These are phyloP conservation scores for Daubentonia madagascariensis DNA, from an alignment of 2,113 vertebrate genomes.

Conservation along the genomic window DNA sequence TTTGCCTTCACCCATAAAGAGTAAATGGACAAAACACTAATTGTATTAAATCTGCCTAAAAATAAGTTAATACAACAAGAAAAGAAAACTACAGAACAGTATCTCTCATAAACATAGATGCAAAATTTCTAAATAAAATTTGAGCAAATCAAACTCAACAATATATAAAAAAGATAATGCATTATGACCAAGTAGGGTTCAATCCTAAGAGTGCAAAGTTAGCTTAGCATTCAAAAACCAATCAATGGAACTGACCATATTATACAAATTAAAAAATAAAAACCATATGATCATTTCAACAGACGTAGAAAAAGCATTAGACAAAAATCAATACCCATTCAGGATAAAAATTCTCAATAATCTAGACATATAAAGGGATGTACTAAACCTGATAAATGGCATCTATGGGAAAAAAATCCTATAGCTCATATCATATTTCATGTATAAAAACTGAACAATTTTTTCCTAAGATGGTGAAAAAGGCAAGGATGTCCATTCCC, in stretches of 20 bases:
- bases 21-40: neutral
- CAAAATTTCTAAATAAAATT: neutral
- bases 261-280: neutral
- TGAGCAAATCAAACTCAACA: neutral
- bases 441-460: neutral
- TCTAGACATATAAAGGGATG: neutral
- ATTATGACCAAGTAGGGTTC: neutral
- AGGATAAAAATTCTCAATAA: neutral
- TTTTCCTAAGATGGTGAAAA: neutral
- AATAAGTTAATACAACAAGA: neutral
- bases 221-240: neutral
- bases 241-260: neutral
- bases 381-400: neutral
- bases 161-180: neutral
- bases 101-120: neutral
- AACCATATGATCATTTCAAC: neutral
- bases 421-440: neutral
- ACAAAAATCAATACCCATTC: neutral
- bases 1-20: neutral
- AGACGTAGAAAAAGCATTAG: neutral
- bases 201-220: neutral
- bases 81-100: neutral
- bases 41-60: neutral
- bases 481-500: neutral
- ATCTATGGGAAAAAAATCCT: neutral